Percentiles rank a stretch among this genome's conserved stretches.
Conservation (phyloP, 2,797 vertebrate species). For the Cossypha polioptera region DNA sequence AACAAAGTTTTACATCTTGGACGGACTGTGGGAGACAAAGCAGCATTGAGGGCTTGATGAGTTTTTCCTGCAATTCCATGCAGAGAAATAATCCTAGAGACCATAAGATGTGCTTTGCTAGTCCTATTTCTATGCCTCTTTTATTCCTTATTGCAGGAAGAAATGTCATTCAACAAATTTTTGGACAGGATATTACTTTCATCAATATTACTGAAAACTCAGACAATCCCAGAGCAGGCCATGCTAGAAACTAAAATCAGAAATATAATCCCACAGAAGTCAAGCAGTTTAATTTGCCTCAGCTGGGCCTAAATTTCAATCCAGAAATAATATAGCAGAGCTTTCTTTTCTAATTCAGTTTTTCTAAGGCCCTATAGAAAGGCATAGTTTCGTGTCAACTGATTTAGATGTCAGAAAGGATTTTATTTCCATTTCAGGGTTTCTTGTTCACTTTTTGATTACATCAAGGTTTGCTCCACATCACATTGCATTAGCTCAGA, state of each 20-base stretch:
- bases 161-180: not conserved
- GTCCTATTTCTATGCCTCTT: not conserved
- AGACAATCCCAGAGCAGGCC: not conserved
- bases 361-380: not conserved
- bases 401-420: not conserved
- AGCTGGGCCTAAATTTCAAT: not conserved
- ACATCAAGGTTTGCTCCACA: not conserved
- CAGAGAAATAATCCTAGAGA: not conserved
- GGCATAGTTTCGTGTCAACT: not conserved
- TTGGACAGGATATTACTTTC: not conserved
- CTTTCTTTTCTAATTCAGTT: not conserved
- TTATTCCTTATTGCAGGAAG: not conserved
- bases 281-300: not conserved
- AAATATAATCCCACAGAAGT: not conserved
- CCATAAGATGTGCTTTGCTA: not conserved
- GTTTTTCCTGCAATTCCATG: not conserved
- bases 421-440: not conserved
- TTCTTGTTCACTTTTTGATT: not conserved
- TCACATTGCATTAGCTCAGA: not conserved
- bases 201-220: not conserved
- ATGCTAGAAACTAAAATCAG: not conserved
- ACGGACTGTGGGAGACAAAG: not conserved
- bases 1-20: not conserved
- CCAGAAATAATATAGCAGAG: not conserved
- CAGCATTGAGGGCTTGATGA: rapidly evolving